phyloP scores from a whole-genome alignment of 2,797 vertebrate genomes.

The Notolabrus celidotus region DNA sequence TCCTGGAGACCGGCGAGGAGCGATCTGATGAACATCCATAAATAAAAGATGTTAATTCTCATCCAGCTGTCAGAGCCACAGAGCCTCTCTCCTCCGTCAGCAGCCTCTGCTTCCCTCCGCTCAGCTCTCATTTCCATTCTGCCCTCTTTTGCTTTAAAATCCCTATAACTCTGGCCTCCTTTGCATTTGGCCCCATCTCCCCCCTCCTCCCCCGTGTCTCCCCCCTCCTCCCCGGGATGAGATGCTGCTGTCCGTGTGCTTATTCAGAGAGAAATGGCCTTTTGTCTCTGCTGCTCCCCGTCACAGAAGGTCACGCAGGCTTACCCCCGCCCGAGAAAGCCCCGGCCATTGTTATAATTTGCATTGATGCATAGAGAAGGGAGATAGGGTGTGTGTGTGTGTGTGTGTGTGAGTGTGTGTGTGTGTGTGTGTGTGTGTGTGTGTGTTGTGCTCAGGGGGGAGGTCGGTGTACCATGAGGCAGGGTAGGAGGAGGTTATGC shows the following conservation, averaged over 20 bases:
- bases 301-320: conserved; percentile 87
- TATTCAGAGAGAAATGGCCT: conserved; percentile 83
- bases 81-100: conserved; percentile 57
- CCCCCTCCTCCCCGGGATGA: conserved; percentile 38
- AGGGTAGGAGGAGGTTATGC: conserved; percentile 75
- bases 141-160: conserved; percentile 60
- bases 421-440: conserved; percentile 17
- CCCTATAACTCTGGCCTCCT: conserved; percentile 58
- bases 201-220: not conserved
- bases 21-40: conserved; percentile 62
- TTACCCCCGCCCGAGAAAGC: conserved; percentile 84
- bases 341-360: conserved; percentile 87
- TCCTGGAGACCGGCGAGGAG: not conserved
- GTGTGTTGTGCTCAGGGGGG: conserved; percentile 9
- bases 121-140: conserved; percentile 66
- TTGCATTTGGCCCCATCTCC: conserved; percentile 67
- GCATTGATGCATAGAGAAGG: conserved; percentile 86
- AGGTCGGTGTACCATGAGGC: conserved; percentile 55
- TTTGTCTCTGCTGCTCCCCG: conserved; percentile 83
- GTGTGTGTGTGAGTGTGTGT: conserved; percentile 9
- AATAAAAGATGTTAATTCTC: conserved; percentile 64
- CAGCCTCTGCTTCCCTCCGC: conserved; percentile 32
- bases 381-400: conserved; percentile 51
- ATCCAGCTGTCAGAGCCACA: conserved; percentile 52
- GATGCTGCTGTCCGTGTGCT: conserved; percentile 78